Evolutionary conservation across 1,140 invertebrate genomes (phyloP).

Genomic region (Pemphigus obesinymphae): DNA sequence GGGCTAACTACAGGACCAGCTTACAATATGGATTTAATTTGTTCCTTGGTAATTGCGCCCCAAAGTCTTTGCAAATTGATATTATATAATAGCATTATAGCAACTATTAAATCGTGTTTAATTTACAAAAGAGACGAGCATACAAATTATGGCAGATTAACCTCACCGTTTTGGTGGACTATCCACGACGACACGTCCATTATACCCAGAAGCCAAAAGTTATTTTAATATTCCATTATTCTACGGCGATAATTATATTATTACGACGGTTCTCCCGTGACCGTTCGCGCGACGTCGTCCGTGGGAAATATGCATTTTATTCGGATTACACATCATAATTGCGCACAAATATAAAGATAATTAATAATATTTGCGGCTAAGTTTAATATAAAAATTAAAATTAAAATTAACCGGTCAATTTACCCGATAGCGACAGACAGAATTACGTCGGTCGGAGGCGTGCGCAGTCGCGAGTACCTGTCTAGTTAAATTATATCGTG

Average conservation of each 20-base stretch:
- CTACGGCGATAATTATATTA: not conserved
- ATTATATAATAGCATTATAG: no score
- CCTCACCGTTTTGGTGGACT: not conserved
- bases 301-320: not conserved
- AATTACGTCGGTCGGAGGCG: no score
- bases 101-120: no score
- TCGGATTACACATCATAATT: not conserved
- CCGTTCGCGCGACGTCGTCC: not conserved
- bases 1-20: no score
- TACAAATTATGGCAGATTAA: not conserved
- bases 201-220: not conserved
- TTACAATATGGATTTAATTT: no score
- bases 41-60: no score
- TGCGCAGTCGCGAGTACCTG: not conserved
- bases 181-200: not conserved
- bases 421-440: not conserved
- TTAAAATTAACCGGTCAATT: not conserved
- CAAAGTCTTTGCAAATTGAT: no score
- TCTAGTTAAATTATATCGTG: not conserved
- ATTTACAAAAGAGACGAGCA: not conserved
- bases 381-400: no score
- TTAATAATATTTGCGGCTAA: not conserved
- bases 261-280: not conserved
- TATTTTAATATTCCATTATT: conserved; percentile 5
- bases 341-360: not conserved